Evolutionary conservation across 1,140 invertebrate genomes (phyloP), one percentile per base, ranked within the genome.

Genomic region (Luehdorfia chinensis): DNA sequence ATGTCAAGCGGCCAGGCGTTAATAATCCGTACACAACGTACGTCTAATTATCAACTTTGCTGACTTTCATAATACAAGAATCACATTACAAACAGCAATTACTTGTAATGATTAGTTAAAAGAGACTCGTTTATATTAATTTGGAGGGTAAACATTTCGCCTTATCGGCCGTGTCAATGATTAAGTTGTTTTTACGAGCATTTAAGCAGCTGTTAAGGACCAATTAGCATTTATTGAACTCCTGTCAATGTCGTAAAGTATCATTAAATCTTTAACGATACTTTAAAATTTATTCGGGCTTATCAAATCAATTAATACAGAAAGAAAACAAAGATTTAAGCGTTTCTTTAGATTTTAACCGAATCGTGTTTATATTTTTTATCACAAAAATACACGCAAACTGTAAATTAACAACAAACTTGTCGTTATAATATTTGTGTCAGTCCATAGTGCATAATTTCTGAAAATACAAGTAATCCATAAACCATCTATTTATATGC

Each of bases 221-320:
- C 55, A 55, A 66, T 66, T 66, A 61, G 37, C 55, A 61, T 58
- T 64, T 53, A 59, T 59, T 53, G 52, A 30, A 49, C 47, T 53
- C 47, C 50, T 55, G 58, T 53, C 28, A 44, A 53, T 53, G 51
- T 52, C 27, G 18, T 3, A 21, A 30, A 41, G 31, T 18, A 37
- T 23, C 37, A 33, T 53, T 53, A 43, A 53, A 54, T 41, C 9
- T 50, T 33, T 37, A 39, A 21, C 14, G n/a, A n/a, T n/a, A n/a
- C n/a, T n/a, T n/a, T n/a, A n/a, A n/a, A n/a, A n/a, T n/a, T n/a
- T n/a, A n/a, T n/a, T n/a, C n/a, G n/a, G n/a, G n/a, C n/a, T n/a
- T n/a, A n/a, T n/a, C n/a, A n/a, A n/a, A n/a, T n/a, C n/a, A n/a
- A n/a, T n/a, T n/a, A n/a, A n/a, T n/a, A n/a, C n/a, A n/a, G n/a